Evolutionary conservation across 2,888 invertebrate genomes (phyloP), one percentile per base, ranked within the genome.

Genomic region (Pocota personata): DNA sequence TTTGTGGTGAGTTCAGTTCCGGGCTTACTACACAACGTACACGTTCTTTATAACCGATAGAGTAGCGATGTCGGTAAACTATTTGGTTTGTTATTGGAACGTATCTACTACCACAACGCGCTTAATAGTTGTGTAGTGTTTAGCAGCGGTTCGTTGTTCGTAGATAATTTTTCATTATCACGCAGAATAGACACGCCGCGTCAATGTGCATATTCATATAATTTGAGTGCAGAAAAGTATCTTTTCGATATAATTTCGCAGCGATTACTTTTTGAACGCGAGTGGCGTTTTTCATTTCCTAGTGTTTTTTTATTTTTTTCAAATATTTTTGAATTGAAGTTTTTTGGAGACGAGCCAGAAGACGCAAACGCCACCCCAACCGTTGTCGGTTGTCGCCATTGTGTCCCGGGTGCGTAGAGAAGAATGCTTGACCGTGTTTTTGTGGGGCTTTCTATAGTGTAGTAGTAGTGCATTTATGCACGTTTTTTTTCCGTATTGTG

Each of bases 1-100:
- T 30, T 27, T 58, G 84, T 84, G 84, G 84, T 84, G 84, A 84
- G 6, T 84, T 84, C 46, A 84, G 84, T 84, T 80, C 66, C 75
- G 84, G 75, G 75, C 80, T 64, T 66, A 80, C 80, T 80, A 71
- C 46, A 52, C 58, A 37, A 35, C 50, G 80, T 37, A 66, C 69
- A 79, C 58, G 79, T 79, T 84, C 35, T n/a, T n/a, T 50, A 14
- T 27, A 50, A 50, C 24, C 55, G 27, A 57, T 32, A 52, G 14
- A 24, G 55, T 64, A 35, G 69, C 55, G 50, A 79, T 58, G 83
- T 79, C 50, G 60, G 67, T 73, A 30, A 30, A 67, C 35, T 67
- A 67, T 35, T 66, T 14, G 67, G 35, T 40, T 82, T 46, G 40
- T 73, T 79, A 16, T 50, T 57, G 27, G 35, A 48, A 27, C 43